Evolutionary conservation across 2,113 vertebrate genomes (phyloP).

Genomic region (Clarias batrachus): DNA sequence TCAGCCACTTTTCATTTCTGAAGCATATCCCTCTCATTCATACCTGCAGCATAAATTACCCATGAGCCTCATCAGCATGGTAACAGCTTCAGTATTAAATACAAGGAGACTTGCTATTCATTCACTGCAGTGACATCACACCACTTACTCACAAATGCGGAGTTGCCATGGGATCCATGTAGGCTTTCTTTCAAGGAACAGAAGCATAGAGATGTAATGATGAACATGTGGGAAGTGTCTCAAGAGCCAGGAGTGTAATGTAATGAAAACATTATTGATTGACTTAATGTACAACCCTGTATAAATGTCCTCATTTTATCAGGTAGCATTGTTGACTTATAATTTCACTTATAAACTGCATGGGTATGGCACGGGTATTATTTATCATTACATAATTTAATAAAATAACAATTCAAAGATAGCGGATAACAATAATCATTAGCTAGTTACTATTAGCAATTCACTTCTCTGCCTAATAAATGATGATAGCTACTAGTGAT

Average conservation of each 20-base stretch:
- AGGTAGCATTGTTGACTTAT: neutral
- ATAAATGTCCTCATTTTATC: neutral
- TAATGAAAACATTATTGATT: neutral
- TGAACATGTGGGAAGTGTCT: neutral
- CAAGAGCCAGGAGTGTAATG: neutral
- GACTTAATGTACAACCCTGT: neutral
- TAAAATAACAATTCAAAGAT: neutral
- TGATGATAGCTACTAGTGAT: neutral
- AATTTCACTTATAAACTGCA: neutral
- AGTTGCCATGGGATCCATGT: conserved; percentile 35
- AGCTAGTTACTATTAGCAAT: neutral
- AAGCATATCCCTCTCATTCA: neutral
- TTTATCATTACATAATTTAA: neutral
- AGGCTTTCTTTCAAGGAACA: neutral
- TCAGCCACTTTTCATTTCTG: neutral
- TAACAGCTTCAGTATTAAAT: neutral
- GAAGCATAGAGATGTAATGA: neutral
- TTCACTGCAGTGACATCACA: conserved; percentile 23
- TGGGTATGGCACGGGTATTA: neutral
- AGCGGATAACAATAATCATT: neutral
- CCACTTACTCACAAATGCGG: conserved; percentile 34
- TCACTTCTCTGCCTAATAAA: neutral
- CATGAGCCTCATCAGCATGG: neutral
- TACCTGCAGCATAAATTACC: conserved; percentile 5
- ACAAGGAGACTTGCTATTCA: conserved; percentile 13